Base-by-base conservation (phyloP, 2,888 invertebrate species). In the Piscicola geometra region DNA sequence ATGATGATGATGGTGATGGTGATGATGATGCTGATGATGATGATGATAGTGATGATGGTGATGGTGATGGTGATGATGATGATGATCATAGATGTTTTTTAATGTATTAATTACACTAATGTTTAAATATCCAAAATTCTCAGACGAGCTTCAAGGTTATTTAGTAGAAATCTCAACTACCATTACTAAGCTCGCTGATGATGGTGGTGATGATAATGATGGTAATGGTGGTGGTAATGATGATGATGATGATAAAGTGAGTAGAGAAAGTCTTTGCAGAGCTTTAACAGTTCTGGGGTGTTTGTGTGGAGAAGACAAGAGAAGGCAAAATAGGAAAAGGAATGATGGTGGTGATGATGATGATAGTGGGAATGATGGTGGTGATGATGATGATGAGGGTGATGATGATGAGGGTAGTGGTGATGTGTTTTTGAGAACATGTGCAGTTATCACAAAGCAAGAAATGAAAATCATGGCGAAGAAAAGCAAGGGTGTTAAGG, bases 121-220 rank as follows among this genome's bases (percentile, higher is more conserved):
- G n/a, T n/a, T n/a, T n/a, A n/a, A n/a, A n/a, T n/a, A n/a, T n/a
- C n/a, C n/a, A n/a, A n/a, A n/a, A n/a, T n/a, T n/a, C n/a, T n/a
- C n/a, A n/a, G n/a, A n/a, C n/a, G n/a, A n/a, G n/a, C n/a, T n/a
- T n/a, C n/a, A n/a, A n/a, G n/a, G n/a, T n/a, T n/a, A n/a, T n/a
- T n/a, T n/a, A n/a, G n/a, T n/a, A n/a, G n/a, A n/a, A n/a, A n/a
- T n/a, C n/a, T n/a, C n/a, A n/a, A n/a, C n/a, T n/a, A n/a, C n/a
- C n/a, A n/a, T n/a, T n/a, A n/a, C n/a, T n/a, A n/a, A n/a, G n/a
- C n/a, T n/a, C n/a, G n/a, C n/a, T 41, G 30, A 1, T n/a, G 64
- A 21, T n/a, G 64, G 30, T 28, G 64, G 30, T 64, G 64, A 30
- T 71, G 28, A 71, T 41, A 5, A 35, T 32, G 36, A 41, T 71